phyloP scores from a whole-genome alignment of 2,888 invertebrate genomes.

The Drosophila greeni region DNA sequence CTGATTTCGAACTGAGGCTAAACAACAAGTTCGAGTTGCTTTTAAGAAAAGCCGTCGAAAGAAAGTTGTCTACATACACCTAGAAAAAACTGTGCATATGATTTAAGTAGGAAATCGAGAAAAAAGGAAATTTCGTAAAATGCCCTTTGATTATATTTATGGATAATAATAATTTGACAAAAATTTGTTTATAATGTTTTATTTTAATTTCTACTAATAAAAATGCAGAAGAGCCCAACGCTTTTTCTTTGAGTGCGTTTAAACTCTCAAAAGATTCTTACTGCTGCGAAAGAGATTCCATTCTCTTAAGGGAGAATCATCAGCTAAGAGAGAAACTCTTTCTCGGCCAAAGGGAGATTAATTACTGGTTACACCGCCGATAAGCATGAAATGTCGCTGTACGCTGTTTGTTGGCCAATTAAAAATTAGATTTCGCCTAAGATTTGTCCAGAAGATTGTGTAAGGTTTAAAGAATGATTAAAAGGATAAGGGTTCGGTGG shows the following conservation, averaged over 20 bases:
- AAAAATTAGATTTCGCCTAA: constrained; percentile 41
- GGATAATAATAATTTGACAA: too few relatives aligned
- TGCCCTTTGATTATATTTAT: too few relatives aligned
- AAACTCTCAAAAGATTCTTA: constrained; percentile 55
- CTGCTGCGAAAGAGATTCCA: constrained; percentile 25
- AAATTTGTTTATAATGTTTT: too few relatives aligned
- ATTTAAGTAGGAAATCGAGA: background rate
- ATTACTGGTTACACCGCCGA: constrained; percentile 21
- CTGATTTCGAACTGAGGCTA: constrained; percentile 56
- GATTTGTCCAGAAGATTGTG: constrained; percentile 21
- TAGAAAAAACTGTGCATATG: background rate
- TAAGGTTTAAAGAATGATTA: constrained; percentile 5
- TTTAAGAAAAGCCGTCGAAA: constrained; percentile 68
- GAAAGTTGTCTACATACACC: constrained; percentile 62
- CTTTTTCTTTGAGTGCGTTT: constrained; percentile 3
- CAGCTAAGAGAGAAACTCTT: constrained; percentile 23
- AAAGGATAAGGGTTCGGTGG: background rate
- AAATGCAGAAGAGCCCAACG: too few relatives aligned
- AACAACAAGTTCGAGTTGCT: constrained; percentile 50
- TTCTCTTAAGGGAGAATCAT: constrained; percentile 17
- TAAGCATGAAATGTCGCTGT: constrained; percentile 39
- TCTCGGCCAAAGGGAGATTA: constrained; percentile 18
- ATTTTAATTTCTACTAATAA: too few relatives aligned
- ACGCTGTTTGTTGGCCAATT: constrained; percentile 42
- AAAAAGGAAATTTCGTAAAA: background rate